phyloP scores from a whole-genome alignment of 1,140 invertebrate genomes.

The Holcopasites calliopsidis region DNA sequence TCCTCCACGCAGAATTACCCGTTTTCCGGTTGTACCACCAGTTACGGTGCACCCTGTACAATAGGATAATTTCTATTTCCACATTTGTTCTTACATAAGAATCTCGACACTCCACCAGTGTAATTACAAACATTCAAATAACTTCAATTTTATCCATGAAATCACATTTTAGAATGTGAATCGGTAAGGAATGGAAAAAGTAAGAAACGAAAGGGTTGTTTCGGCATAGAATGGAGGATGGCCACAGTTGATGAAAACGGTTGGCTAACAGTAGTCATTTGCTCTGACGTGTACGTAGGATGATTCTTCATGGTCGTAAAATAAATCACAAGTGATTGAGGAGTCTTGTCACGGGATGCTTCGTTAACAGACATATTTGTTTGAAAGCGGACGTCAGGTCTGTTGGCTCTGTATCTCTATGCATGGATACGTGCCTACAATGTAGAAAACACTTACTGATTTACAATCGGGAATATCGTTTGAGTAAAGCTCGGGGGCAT shows the following conservation, averaged over 20 bases:
- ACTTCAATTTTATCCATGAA: too few relatives aligned
- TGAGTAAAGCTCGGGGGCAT: not conserved
- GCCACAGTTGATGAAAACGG: not conserved
- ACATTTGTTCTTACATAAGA: too few relatives aligned
- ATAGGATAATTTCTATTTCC: too few relatives aligned
- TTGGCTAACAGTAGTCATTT: not conserved
- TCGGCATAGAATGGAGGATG: too few relatives aligned
- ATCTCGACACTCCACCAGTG: too few relatives aligned
- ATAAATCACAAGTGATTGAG: conserved; percentile 13
- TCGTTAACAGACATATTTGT: conserved; percentile 1
- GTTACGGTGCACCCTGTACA: too few relatives aligned
- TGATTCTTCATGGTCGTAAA: not conserved
- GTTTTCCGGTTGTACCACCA: too few relatives aligned
- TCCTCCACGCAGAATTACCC: too few relatives aligned
- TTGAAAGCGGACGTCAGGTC: not conserved
- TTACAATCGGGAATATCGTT: not conserved
- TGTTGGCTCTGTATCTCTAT: not conserved
- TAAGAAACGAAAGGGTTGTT: too few relatives aligned
- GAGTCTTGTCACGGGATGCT: not conserved
- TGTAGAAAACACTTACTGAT: not conserved
- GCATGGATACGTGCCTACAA: not conserved
- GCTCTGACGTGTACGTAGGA: not conserved
- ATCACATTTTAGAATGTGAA: too few relatives aligned
- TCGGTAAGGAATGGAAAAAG: too few relatives aligned
- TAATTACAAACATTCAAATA: too few relatives aligned